Percentiles rank a stretch among this genome's conserved stretches.
phyloP scores from a whole-genome alignment of 2,113 vertebrate species.

The Odocoileus hemionus region DNA sequence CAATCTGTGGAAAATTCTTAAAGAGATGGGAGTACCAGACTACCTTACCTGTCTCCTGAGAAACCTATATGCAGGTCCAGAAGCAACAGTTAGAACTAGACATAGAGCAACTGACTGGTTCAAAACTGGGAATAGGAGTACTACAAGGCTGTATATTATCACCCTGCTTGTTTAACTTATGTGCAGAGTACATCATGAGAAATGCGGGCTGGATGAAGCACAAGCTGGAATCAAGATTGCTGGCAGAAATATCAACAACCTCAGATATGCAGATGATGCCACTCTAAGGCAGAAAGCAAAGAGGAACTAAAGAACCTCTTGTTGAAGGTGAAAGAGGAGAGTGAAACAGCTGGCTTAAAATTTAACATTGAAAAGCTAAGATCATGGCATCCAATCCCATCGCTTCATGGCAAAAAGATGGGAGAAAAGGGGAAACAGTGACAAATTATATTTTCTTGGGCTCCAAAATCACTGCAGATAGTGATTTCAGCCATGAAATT shows the following conservation, averaged over 20 bases:
- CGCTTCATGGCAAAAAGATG: background rate
- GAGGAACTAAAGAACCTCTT: background rate
- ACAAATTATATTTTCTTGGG: background rate
- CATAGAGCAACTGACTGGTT: background rate
- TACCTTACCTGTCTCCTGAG: background rate
- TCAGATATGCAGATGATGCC: background rate
- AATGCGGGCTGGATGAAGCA: background rate
- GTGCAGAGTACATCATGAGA: background rate
- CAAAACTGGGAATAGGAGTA: background rate
- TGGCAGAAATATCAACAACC: background rate
- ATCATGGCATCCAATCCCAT: background rate
- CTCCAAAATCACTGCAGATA: background rate
- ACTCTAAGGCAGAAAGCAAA: background rate
- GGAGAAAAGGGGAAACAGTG: background rate
- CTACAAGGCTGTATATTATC: background rate
- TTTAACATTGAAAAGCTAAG: background rate
- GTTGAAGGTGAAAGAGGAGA: background rate
- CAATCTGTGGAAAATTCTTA: background rate
- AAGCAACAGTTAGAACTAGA: background rate
- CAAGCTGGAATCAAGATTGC: background rate
- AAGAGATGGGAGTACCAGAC: background rate
- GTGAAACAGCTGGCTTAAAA: background rate
- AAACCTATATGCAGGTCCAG: background rate
- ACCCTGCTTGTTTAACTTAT: background rate
- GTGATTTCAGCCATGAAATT: background rate